These are phyloP conservation scores for Petaurus breviceps DNA, from an alignment of 2,113 vertebrate species.

Conservation along the genomic window DNA sequence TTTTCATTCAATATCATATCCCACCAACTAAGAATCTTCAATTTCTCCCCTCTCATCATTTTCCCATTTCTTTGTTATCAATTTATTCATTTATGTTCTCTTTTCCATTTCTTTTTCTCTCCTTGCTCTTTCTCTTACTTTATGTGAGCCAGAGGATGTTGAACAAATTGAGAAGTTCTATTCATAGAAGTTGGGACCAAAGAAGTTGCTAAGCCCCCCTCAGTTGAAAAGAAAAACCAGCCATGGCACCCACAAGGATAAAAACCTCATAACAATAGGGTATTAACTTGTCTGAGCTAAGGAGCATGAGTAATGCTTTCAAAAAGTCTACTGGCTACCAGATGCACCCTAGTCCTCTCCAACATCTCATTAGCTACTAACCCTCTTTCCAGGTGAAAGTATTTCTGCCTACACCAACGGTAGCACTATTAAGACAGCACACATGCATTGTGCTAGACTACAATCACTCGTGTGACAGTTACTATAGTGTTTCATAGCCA, in stretches of 20 bases:
- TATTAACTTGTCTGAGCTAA: neutral
- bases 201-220: neutral
- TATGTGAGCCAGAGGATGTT: neutral
- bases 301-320: neutral
- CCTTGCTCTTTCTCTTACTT: neutral
- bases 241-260: neutral
- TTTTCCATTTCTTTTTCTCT: neutral
- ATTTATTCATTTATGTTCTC: neutral
- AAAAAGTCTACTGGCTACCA: neutral
- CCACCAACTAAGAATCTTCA: neutral
- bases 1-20: neutral
- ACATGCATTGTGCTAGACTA: neutral
- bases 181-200: neutral
- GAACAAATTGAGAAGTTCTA: neutral
- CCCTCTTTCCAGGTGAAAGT: neutral
- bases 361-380: neutral
- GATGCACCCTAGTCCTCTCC: neutral
- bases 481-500: neutral
- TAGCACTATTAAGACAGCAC: neutral
- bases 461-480: neutral
- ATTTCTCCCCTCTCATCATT: neutral
- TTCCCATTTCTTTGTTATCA: neutral
- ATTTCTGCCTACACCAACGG: neutral
- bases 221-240: neutral
- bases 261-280: neutral